Evolutionary conservation across 2,113 vertebrate species (phyloP).

Genomic region (Enhydra lutris): DNA sequence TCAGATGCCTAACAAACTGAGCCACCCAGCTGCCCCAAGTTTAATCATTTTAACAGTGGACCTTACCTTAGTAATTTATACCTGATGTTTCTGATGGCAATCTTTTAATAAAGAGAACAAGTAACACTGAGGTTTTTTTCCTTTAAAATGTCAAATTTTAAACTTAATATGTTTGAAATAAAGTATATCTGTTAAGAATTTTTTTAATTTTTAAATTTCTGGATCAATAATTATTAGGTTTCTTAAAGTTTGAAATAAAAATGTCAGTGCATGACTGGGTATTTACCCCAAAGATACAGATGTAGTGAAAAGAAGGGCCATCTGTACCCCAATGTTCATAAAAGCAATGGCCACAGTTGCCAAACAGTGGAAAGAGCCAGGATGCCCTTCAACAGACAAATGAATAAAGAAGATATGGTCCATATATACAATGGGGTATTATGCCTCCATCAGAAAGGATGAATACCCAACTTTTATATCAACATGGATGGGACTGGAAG

Average conservation of each 20-base stretch:
- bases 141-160: neutral
- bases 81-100: neutral
- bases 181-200: neutral
- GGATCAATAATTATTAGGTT: neutral
- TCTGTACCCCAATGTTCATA: too few species aligned
- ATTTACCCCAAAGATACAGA: too few species aligned
- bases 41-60: neutral
- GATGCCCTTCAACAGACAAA: too few species aligned
- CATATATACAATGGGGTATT: too few species aligned
- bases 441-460: too few species aligned
- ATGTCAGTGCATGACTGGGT: neutral
- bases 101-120: neutral
- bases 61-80: neutral
- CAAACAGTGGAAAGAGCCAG: too few species aligned
- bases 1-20: neutral
- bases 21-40: neutral
- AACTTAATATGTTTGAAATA: neutral
- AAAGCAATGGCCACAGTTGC: too few species aligned
- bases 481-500: too few species aligned
- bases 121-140: neutral
- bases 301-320: too few species aligned
- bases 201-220: slow-evolving; percentile 9
- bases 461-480: too few species aligned
- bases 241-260: slow-evolving; percentile 22
- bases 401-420: too few species aligned